Evolutionary conservation across 2,797 vertebrate genomes (phyloP).

Genomic region (Tokudaia tokunoshimensis): DNA sequence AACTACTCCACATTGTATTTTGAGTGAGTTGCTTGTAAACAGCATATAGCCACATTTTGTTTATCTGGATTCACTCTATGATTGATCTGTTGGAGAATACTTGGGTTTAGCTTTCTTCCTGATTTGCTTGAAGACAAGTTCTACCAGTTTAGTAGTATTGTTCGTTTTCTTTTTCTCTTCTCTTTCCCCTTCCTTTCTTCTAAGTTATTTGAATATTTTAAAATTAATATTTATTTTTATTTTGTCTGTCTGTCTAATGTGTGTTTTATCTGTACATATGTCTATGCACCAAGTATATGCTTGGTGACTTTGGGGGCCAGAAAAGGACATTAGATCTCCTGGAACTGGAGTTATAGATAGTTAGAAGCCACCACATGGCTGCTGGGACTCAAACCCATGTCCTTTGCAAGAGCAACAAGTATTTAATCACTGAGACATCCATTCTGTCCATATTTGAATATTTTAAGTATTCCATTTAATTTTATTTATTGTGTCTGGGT

Average conservation of each 20-base stretch:
- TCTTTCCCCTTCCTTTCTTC: neutral
- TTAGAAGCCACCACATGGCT: neutral
- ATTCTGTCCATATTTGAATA: neutral
- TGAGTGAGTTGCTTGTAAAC: constrained; percentile 11
- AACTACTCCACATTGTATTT: neutral
- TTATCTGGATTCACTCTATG: neutral
- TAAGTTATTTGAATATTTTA: constrained; percentile 25
- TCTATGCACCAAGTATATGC: neutral
- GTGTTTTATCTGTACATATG: neutral
- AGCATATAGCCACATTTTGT: neutral
- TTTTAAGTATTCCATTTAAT: neutral
- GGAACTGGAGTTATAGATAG: neutral
- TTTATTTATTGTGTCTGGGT: neutral
- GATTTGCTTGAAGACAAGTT: neutral
- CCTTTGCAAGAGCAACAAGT: neutral
- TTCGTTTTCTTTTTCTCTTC: neutral
- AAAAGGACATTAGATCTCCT: neutral
- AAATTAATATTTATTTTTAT: neutral
- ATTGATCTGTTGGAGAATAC: neutral
- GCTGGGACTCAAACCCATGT: neutral
- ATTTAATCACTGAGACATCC: neutral
- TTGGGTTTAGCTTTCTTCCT: constrained; percentile 18
- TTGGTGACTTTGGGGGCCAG: neutral
- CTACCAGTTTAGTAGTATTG: neutral
- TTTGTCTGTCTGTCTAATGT: neutral